Conservation (phyloP, 2,797 vertebrate species). For the Scleropages formosus region DNA sequence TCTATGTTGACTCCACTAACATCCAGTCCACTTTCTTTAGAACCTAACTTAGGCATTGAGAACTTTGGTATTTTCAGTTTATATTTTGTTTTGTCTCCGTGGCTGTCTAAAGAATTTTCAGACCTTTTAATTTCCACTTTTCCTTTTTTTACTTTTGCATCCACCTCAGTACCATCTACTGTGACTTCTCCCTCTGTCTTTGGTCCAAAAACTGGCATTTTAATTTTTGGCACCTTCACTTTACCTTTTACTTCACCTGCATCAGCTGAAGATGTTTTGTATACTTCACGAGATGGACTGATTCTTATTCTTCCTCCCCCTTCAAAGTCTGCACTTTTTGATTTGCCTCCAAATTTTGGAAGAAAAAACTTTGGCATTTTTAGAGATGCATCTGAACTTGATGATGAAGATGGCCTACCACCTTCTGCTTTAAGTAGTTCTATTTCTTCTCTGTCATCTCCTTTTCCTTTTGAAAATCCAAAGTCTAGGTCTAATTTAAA, state of each 20-base stretch:
- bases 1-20: constrained; percentile 41
- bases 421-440: constrained; percentile 66
- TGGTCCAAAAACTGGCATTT: constrained; percentile 70
- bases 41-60: constrained; percentile 62
- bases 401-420: constrained; percentile 63
- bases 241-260: constrained; percentile 63
- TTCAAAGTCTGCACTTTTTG: constrained; percentile 57
- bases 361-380: constrained; percentile 75
- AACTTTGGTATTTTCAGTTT: constrained; percentile 68
- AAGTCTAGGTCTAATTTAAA: constrained; percentile 59
- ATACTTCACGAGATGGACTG: constrained; percentile 51
- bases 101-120: constrained; percentile 43
- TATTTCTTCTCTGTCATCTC: constrained; percentile 57
- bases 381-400: constrained; percentile 65
- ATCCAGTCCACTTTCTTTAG: constrained; percentile 54
- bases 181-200: constrained; percentile 61
- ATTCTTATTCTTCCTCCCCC: constrained; percentile 49
- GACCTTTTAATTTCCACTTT: constrained; percentile 48
- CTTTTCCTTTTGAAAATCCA: constrained; percentile 61
- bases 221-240: constrained; percentile 69
- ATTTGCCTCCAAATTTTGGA: constrained; percentile 73
- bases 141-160: constrained; percentile 55
- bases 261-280: constrained; percentile 53
- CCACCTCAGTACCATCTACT: constrained; percentile 51
- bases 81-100: constrained; percentile 54